These are phyloP conservation scores for Acipenser ruthenus DNA, from an alignment of 2,797 vertebrate species.

Conservation along the genomic window DNA sequence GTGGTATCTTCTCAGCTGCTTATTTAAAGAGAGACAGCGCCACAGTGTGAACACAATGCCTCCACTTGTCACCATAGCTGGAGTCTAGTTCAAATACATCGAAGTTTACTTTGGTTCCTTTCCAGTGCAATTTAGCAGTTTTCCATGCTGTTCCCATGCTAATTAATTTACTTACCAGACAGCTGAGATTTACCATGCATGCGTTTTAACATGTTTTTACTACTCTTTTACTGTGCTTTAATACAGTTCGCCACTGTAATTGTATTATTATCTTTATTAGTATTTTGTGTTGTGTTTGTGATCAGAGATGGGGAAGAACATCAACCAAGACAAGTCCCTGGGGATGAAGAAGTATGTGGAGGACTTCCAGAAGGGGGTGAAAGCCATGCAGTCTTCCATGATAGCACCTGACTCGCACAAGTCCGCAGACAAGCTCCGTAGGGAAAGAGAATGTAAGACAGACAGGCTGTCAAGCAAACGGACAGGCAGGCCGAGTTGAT, in stretches of 20 bases:
- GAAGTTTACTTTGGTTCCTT: no score
- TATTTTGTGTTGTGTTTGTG: not conserved
- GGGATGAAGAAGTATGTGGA: slow-evolving; percentile 58
- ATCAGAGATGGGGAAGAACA: slow-evolving; percentile 75
- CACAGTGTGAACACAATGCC: slow-evolving; percentile 19
- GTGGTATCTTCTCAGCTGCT: no score
- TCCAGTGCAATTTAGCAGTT: no score
- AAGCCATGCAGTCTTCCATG: slow-evolving; percentile 29
- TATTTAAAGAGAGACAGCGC: not conserved
- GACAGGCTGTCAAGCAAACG: not conserved
- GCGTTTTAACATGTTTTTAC: no score
- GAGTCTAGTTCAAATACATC: no score
- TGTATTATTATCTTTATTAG: no score
- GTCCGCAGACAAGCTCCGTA: fast-evolving
- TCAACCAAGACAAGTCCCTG: slow-evolving; percentile 75
- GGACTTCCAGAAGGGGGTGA: slow-evolving; percentile 43
- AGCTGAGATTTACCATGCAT: no score
- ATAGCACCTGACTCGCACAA: slow-evolving; percentile 18
- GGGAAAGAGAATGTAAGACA: slow-evolving; percentile 22
- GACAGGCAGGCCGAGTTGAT: not conserved
- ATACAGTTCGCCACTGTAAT: no score
- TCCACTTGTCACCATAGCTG: no score
- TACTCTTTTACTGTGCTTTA: no score
- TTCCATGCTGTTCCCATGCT: no score
- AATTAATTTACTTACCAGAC: no score